A percentile compares a stretch with the other conserved stretches of the same genome.
Evolutionary conservation across 2,888 invertebrate species (phyloP).

Genomic region (Nowickia ferox): DNA sequence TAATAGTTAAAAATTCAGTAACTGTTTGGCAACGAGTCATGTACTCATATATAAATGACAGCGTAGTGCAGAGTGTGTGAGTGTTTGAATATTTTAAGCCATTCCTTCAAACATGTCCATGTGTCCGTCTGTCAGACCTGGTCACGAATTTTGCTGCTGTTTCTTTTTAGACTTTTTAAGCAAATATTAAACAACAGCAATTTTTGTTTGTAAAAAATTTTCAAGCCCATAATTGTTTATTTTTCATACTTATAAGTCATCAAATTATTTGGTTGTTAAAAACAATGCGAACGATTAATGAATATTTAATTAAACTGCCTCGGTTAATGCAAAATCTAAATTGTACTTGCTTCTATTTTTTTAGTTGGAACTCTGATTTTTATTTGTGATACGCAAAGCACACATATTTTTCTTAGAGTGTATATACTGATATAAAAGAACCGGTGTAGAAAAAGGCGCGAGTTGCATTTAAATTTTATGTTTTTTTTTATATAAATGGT

Average conservation of each 20-base stretch:
- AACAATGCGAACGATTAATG: conserved; percentile 75
- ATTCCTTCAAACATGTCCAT: conserved; percentile 31
- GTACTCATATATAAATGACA: conserved; percentile 50
- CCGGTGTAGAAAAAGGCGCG: conserved; percentile 42
- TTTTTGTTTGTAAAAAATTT: conserved; percentile 46
- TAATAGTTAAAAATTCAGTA: conserved; percentile 46
- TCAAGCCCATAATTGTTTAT: conserved; percentile 70
- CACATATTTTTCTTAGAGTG: conserved; percentile 37
- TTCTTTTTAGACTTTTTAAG: conserved; percentile 58
- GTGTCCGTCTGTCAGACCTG: conserved; percentile 41
- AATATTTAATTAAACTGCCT: conserved; percentile 65
- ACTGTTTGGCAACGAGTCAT: conserved; percentile 58
- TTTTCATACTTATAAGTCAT: conserved; percentile 64
- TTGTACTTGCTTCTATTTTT: not conserved
- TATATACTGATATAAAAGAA: conserved; percentile 29
- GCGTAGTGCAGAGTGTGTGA: conserved; percentile 33
- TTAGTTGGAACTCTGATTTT: not conserved
- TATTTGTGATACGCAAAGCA: conserved; percentile 14
- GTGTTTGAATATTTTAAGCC: conserved; percentile 24
- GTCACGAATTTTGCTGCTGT: conserved; percentile 64
- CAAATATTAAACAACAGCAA: conserved; percentile 37
- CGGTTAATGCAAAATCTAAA: conserved; percentile 15
- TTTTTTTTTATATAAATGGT: conserved; percentile 5
- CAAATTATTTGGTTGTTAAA: conserved; percentile 74
- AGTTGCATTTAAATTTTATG: conserved; percentile 36